These are phyloP conservation scores for Prorops nasuta DNA, from an alignment of 1,140 invertebrate genomes.

Conservation along the genomic window DNA sequence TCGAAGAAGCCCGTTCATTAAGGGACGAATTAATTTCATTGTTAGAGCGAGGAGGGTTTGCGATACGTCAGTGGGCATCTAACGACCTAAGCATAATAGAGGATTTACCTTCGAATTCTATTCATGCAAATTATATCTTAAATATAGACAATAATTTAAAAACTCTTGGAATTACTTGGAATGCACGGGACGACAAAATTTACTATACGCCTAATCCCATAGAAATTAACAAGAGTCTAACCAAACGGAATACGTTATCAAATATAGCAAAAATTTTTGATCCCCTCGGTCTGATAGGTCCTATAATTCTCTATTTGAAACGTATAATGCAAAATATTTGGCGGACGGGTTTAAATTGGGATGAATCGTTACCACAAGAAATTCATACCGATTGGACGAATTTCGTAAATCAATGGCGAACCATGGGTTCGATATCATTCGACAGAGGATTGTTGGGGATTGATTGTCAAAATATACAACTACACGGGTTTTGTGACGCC, in stretches of 20 bases:
- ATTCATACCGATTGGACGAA: background rate
- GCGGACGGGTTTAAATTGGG: background rate
- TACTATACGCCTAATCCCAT: background rate
- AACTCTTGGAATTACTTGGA: conserved; percentile 31
- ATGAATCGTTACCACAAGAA: background rate
- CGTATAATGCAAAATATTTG: background rate
- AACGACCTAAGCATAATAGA: conserved; percentile 25
- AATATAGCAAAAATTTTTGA: background rate
- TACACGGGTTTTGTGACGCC: no score
- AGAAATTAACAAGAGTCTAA: background rate
- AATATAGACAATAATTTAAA: conserved; percentile 20
- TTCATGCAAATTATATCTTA: background rate
- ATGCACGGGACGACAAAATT: background rate
- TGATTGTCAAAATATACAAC: no score
- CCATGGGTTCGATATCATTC: background rate
- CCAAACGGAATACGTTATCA: background rate
- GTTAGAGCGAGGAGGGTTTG: conserved; percentile 26
- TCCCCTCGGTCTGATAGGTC: background rate
- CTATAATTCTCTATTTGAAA: background rate
- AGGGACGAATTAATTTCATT: conserved; percentile 26
- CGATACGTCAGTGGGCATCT: conserved; percentile 31
- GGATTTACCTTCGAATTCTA: conserved; percentile 9
- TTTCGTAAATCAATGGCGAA: background rate
- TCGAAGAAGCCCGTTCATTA: conserved; percentile 29
- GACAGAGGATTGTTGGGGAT: no score